Percentiles rank a stretch among this genome's conserved stretches.
Conservation (phyloP, 1,140 invertebrate species). For the Andricus grossulariae region DNA sequence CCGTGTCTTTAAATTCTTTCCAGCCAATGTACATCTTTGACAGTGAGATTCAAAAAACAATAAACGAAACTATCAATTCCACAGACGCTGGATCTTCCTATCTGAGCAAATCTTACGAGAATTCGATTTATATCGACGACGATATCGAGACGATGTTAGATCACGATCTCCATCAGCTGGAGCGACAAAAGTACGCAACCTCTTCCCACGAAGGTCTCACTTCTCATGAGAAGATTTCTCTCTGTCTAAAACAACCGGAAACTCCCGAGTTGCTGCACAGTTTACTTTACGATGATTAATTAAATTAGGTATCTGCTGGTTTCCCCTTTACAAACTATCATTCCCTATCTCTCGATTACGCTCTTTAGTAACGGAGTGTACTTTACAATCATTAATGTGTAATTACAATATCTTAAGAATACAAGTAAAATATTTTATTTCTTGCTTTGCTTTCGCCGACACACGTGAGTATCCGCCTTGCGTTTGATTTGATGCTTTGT, state of each 20-base stretch:
- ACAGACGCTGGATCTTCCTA: constrained; percentile 60
- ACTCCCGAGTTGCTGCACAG: constrained; percentile 69
- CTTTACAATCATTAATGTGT: constrained; percentile 15
- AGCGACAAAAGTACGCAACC: constrained; percentile 60
- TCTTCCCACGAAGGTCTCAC: constrained; percentile 23
- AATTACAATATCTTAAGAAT: constrained; percentile 22
- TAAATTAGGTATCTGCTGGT: neutral
- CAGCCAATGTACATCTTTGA: constrained; percentile 66
- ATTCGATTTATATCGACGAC: constrained; percentile 67
- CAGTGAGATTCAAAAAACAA: constrained; percentile 68
- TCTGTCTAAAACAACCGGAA: constrained; percentile 69
- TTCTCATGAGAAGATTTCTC: constrained; percentile 61
- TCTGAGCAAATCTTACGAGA: constrained; percentile 65
- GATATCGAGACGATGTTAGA: constrained; percentile 70
- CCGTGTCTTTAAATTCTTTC: constrained; percentile 56
- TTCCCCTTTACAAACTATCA: neutral
- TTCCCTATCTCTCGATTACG: constrained; percentile 7
- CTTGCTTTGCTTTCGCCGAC: neutral
- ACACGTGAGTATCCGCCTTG: neutral
- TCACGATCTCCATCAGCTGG: constrained; percentile 61
- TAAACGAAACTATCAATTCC: constrained; percentile 68
- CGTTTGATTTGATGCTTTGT: neutral
- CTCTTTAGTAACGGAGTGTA: constrained; percentile 15
- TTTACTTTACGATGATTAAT: constrained; percentile 68
- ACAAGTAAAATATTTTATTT: constrained; percentile 15